phyloP scores from a whole-genome alignment of 2,797 vertebrate genomes.

The Neosalanx taihuensis region DNA sequence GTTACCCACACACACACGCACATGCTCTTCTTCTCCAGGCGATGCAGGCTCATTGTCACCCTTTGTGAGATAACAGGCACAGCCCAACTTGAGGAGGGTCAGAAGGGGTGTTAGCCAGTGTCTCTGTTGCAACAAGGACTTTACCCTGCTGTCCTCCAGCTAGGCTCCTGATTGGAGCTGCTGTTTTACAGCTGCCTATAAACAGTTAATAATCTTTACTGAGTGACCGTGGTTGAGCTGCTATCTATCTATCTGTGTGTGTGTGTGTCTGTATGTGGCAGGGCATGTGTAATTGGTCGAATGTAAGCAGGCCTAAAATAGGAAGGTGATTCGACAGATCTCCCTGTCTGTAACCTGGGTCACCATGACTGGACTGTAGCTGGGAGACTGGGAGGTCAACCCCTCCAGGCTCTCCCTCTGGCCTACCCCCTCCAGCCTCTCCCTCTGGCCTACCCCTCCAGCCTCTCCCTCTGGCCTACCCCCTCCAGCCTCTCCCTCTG shows the following conservation, averaged over 20 bases:
- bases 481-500: too few relatives aligned
- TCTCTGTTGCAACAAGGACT: background rate
- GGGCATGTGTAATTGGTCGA: background rate
- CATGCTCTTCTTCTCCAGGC: background rate
- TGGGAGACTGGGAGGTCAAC: too few relatives aligned
- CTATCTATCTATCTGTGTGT: conserved; percentile 26
- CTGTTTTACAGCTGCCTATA: conserved; percentile 43
- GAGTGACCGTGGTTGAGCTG: conserved; percentile 22
- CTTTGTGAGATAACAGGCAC: conserved; percentile 1
- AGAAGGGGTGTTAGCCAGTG: background rate
- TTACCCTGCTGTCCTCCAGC: background rate
- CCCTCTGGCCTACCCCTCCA: too few relatives aligned
- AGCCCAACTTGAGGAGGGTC: conserved; percentile 3
- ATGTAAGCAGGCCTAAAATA: too few relatives aligned
- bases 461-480: too few relatives aligned
- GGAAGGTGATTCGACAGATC: too few relatives aligned
- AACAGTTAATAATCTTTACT: conserved; percentile 52
- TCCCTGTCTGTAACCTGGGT: too few relatives aligned
- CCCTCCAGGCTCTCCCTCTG: too few relatives aligned
- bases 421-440: too few relatives aligned
- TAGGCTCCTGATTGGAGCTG: background rate
- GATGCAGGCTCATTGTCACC: conserved; percentile 6
- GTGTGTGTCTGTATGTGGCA: conserved; percentile 11
- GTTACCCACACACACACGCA: conserved; percentile 13
- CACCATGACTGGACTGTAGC: too few relatives aligned